Evolutionary conservation across 2,797 vertebrate genomes (phyloP).

Genomic region (Halcyon smyrnensis): DNA sequence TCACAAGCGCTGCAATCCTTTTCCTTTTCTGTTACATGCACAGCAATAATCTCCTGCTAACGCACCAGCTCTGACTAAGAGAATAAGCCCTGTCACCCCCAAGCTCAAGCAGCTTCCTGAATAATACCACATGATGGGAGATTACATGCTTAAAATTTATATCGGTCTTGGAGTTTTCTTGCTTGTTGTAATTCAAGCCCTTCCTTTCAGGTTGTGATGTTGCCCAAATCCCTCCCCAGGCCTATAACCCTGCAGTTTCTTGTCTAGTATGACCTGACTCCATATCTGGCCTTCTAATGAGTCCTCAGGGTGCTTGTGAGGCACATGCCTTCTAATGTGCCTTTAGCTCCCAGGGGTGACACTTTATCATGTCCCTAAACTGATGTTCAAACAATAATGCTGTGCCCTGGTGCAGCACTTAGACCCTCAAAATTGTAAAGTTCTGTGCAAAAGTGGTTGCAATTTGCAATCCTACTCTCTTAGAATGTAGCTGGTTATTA

Average conservation of each 20-base stretch:
- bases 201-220: background rate
- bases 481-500: background rate
- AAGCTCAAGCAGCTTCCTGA: constrained; percentile 59
- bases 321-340: background rate
- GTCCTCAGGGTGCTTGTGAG: background rate
- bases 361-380: background rate
- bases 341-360: background rate
- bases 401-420: background rate
- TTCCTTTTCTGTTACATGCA: constrained; percentile 44
- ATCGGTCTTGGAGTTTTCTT: constrained; percentile 41
- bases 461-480: background rate
- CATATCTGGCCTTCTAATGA: background rate
- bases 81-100: constrained; percentile 57
- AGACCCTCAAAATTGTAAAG: background rate
- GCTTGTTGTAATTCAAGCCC: constrained; percentile 1
- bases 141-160: constrained; percentile 65
- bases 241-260: background rate
- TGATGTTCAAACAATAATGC: background rate
- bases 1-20: constrained; percentile 46
- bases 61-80: constrained; percentile 47
- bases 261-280: background rate
- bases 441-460: background rate
- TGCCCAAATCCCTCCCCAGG: background rate
- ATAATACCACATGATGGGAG: constrained; percentile 56
- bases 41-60: constrained; percentile 59